Evolutionary conservation across 2,113 vertebrate species (phyloP).

Genomic region (Phylloscopus whistleri): DNA sequence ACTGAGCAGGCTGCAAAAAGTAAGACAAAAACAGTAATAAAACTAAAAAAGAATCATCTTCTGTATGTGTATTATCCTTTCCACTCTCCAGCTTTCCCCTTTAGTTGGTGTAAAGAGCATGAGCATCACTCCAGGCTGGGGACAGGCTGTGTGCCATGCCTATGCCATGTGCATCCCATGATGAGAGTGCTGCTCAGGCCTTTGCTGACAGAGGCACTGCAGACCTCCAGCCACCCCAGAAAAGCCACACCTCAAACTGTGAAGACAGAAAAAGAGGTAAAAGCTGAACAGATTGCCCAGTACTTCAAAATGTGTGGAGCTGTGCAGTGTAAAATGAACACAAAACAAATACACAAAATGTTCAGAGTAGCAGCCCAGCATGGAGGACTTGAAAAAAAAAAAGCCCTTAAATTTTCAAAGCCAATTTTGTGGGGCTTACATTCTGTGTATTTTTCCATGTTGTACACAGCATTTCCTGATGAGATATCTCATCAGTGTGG

Average conservation of each 20-base stretch:
- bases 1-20: not conserved
- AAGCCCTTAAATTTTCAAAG: not conserved
- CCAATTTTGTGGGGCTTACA: not conserved
- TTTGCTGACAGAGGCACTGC: not conserved
- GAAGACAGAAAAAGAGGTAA: not conserved
- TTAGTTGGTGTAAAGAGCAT: not conserved
- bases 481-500: not conserved
- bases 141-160: not conserved
- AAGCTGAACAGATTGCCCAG: not conserved
- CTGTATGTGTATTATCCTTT: not conserved
- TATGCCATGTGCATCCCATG: rapidly evolving
- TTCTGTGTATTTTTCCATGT: not conserved
- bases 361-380: not conserved
- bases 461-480: not conserved
- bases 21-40: not conserved
- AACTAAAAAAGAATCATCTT: not conserved
- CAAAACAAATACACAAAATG: not conserved
- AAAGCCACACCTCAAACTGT: not conserved
- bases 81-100: not conserved
- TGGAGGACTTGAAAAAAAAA: not conserved
- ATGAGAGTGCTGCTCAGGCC: not conserved
- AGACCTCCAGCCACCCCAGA: not conserved
- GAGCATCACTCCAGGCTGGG: not conserved
- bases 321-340: not conserved
- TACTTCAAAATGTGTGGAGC: not conserved